Percentiles rank a stretch among this genome's conserved stretches.
These are phyloP conservation scores for Xestia ashworthii DNA, from an alignment of 2,888 invertebrate genomes.

Conservation along the genomic window DNA sequence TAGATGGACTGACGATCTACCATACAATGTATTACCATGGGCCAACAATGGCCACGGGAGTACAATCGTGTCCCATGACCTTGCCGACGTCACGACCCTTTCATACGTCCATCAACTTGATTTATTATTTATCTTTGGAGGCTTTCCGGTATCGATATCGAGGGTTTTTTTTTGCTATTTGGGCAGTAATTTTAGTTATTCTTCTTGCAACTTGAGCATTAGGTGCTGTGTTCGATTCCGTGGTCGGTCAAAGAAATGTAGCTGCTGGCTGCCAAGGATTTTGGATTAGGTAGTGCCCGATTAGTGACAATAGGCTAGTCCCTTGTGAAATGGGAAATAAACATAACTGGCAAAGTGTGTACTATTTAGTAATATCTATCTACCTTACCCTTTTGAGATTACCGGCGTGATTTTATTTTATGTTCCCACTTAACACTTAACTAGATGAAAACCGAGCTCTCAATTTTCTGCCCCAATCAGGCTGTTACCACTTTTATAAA, in stretches of 20 bases:
- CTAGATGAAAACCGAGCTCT: not conserved
- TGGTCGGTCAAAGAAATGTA: too few relatives aligned
- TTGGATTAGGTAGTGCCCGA: not conserved
- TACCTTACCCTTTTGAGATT: not conserved
- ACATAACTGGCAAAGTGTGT: not conserved
- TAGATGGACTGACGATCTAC: slow-evolving; percentile 15
- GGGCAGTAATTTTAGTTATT: not conserved
- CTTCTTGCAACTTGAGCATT: not conserved
- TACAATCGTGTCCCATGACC: slow-evolving; percentile 66
- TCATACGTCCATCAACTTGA: slow-evolving; percentile 76
- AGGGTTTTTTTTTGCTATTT: slow-evolving; percentile 22
- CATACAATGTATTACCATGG: slow-evolving; percentile 36
- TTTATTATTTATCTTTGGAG: slow-evolving; percentile 70
- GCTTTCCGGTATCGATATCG: slow-evolving; percentile 47
- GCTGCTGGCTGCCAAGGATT: not conserved
- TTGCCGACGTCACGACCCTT: slow-evolving; percentile 66
- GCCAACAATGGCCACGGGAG: slow-evolving; percentile 23
- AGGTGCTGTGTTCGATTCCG: not conserved
- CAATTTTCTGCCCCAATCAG: not conserved
- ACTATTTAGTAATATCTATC: not conserved
- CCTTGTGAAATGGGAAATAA: not conserved
- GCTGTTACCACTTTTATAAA: not conserved
- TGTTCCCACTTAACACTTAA: not conserved
- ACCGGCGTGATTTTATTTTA: not conserved
- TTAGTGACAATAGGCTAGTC: not conserved